Percentiles rank a stretch among this genome's conserved stretches.
These are phyloP conservation scores for Psittacara wagleri DNA, from an alignment of 2,113 vertebrate genomes.

Conservation along the genomic window DNA sequence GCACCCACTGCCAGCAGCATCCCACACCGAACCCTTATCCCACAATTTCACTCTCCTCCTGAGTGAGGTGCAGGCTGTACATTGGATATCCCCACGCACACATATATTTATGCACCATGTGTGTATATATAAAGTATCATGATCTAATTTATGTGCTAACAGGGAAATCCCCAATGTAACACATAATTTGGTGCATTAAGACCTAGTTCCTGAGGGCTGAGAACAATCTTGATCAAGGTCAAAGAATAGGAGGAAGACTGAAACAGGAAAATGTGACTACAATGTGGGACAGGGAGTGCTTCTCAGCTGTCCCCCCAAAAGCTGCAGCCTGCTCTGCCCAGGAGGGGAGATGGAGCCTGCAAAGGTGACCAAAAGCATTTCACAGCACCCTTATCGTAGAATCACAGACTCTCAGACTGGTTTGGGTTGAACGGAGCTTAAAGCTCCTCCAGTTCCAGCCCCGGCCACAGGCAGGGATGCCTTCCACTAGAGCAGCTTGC, in stretches of 20 bases:
- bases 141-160: conserved; percentile 23
- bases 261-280: background rate
- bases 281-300: background rate
- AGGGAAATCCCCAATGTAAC: conserved; percentile 34
- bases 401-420: background rate
- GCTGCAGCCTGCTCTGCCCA: background rate
- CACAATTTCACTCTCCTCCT: background rate
- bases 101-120: too few relatives aligned
- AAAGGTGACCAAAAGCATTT: background rate
- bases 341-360: background rate
- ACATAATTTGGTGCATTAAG: conserved; percentile 32
- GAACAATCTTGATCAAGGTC: conserved; percentile 7
- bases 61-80: too few relatives aligned
- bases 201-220: conserved; percentile 14
- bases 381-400: background rate
- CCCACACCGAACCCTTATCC: background rate
- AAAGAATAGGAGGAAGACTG: background rate
- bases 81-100: fast-evolving
- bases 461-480: background rate
- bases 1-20: fast-evolving
- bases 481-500: background rate
- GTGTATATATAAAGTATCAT: background rate
- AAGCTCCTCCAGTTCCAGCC: background rate
- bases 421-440: background rate
- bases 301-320: background rate